Percentiles rank a stretch among this genome's conserved stretches.
Conservation (phyloP, 2,888 invertebrate species). For the Meiosimyza decipiens region DNA sequence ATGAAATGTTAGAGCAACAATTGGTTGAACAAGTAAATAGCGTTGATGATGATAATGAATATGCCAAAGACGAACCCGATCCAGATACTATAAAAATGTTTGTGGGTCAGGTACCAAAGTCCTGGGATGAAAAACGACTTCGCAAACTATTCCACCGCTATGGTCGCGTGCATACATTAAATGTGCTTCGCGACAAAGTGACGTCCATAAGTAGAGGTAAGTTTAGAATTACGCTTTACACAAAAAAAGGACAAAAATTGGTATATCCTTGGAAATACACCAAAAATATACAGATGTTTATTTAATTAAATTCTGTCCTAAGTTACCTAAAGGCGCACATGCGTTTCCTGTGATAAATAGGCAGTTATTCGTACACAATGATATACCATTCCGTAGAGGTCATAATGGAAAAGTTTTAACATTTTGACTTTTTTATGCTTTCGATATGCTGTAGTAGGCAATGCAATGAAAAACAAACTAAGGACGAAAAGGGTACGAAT, state of each 20-base stretch:
- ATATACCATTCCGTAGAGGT: background rate
- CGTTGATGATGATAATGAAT: slow-evolving; percentile 50
- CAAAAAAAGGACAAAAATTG: background rate
- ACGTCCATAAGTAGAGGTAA: slow-evolving; percentile 97
- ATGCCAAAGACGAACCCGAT: slow-evolving; percentile 83
- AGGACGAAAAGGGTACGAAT: background rate
- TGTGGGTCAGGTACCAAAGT: slow-evolving; percentile 95
- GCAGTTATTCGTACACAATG: background rate
- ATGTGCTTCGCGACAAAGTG: slow-evolving; percentile 96
- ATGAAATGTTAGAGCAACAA: background rate
- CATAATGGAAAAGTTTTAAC: background rate
- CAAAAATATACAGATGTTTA: background rate
- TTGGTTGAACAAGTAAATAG: slow-evolving; percentile 6
- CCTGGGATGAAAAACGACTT: slow-evolving; percentile 96
- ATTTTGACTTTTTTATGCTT: background rate
- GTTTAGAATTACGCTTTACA: slow-evolving; percentile 52
- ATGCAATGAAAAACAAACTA: background rate
- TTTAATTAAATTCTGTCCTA: slow-evolving; percentile 22
- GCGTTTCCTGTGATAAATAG: background rate
- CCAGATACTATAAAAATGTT: slow-evolving; percentile 99
- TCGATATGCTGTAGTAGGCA: too few relatives aligned
- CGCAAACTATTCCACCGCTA: slow-evolving; percentile 95
- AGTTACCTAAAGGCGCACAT: background rate
- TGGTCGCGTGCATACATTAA: slow-evolving; percentile 95
- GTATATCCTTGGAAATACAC: background rate